Conservation (phyloP, 92 coral and sea anemone genomes). For the Palythoa grandis region DNA sequence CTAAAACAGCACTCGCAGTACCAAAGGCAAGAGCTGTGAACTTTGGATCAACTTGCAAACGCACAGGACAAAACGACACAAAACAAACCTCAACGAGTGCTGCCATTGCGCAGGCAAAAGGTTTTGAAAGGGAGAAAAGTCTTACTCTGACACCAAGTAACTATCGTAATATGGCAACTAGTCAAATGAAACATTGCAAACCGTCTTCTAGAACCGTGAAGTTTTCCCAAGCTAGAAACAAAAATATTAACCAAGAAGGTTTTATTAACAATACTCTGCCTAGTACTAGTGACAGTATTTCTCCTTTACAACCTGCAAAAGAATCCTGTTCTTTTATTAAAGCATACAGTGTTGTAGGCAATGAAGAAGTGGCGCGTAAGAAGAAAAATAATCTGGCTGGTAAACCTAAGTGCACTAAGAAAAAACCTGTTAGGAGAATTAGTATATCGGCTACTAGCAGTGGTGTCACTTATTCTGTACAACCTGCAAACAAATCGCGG, state of each 20-base stretch:
- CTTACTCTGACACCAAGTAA: background rate
- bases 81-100: background rate
- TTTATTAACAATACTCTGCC: background rate
- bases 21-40: background rate
- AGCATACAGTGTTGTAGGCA: too few species aligned
- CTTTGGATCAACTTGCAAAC: background rate
- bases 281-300: too few species aligned
- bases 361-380: too few species aligned
- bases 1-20: background rate
- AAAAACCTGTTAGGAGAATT: too few species aligned
- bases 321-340: too few species aligned
- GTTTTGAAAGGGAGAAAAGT: background rate
- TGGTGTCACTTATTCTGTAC: background rate
- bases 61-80: background rate
- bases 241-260: background rate
- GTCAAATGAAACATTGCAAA: background rate
- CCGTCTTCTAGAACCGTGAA: background rate
- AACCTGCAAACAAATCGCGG: too few species aligned
- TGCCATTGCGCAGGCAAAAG: background rate
- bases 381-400: too few species aligned
- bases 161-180: background rate
- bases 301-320: too few species aligned
- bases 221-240: background rate
- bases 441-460: background rate
- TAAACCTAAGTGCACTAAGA: too few species aligned